phyloP scores from a whole-genome alignment of 2,888 invertebrate species.

The Blera fallax region DNA sequence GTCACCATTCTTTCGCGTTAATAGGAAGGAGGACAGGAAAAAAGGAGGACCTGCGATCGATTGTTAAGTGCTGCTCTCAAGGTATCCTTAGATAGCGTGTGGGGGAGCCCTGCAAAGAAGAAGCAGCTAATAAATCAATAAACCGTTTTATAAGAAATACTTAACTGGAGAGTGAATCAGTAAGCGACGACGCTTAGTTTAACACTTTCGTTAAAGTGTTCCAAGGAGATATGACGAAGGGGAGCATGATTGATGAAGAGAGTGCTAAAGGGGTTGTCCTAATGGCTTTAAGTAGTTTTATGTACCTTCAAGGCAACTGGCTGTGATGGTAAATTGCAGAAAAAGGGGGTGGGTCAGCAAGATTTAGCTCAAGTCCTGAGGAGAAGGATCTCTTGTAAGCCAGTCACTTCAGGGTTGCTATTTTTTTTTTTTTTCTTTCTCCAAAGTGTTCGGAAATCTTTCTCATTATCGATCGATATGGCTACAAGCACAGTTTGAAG shows the following conservation, averaged over 20 bases:
- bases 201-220: slow-evolving; percentile 41
- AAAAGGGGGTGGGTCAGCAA: not conserved
- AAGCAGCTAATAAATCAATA: slow-evolving; percentile 60
- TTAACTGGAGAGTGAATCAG: slow-evolving; percentile 50
- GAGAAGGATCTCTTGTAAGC: not conserved
- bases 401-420: not conserved
- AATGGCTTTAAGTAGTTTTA: slow-evolving; percentile 32
- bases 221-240: not conserved
- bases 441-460: not conserved
- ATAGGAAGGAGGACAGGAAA: not conserved
- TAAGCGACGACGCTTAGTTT: slow-evolving; percentile 36
- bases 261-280: slow-evolving; percentile 4
- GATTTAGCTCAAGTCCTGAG: not conserved
- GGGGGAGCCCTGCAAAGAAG: not conserved
- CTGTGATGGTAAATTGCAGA: not conserved
- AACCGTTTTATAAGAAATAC: slow-evolving; percentile 52
- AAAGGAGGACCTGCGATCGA: slow-evolving; percentile 43
- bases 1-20: slow-evolving; percentile 23
- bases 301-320: slow-evolving; percentile 4
- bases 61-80: slow-evolving; percentile 51
- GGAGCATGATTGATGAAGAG: slow-evolving; percentile 39
- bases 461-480: too few species aligned
- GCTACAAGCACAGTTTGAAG: too few species aligned
- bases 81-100: not conserved
- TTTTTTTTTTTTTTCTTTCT: not conserved